Conservation (phyloP, 2,888 invertebrate species). For the Dendrolimus houi region DNA sequence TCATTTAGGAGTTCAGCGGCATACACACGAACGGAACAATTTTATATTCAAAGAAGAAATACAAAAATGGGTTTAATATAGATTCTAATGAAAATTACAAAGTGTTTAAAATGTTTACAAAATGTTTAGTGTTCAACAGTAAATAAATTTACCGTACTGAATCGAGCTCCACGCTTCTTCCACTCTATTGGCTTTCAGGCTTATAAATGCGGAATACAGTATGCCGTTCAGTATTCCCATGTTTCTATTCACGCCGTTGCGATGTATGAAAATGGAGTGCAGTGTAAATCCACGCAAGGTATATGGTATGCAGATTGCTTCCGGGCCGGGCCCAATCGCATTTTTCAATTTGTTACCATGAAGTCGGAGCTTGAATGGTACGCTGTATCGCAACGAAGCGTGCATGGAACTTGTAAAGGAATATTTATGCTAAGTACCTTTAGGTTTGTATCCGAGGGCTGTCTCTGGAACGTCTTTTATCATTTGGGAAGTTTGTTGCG, state of each 20-base stretch:
- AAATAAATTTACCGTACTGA: not conserved
- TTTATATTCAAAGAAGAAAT: too few relatives aligned
- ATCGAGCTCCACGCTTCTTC: not conserved
- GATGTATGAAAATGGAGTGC: constrained; percentile 15
- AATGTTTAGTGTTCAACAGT: too few relatives aligned
- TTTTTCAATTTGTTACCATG: constrained; percentile 41
- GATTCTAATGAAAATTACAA: too few relatives aligned
- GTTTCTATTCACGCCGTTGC: constrained; percentile 14
- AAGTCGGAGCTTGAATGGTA: constrained; percentile 7
- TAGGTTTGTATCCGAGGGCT: not conserved
- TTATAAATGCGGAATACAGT: not conserved
- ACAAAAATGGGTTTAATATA: too few relatives aligned
- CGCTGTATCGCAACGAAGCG: constrained; percentile 6
- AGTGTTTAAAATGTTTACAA: too few relatives aligned
- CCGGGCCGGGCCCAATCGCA: constrained; percentile 23
- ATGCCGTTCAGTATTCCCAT: not conserved
- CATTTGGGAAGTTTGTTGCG: too few relatives aligned
- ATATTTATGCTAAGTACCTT: not conserved
- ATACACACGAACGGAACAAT: too few relatives aligned
- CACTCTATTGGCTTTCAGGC: not conserved
- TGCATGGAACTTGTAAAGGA: not conserved
- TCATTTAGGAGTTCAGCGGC: too few relatives aligned
- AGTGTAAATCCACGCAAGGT: constrained; percentile 23
- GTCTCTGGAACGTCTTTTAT: too few relatives aligned
- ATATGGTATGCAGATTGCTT: constrained; percentile 31